Evolutionary conservation across 2,113 vertebrate species (phyloP).

Genomic region (Tachuris rubrigastra): DNA sequence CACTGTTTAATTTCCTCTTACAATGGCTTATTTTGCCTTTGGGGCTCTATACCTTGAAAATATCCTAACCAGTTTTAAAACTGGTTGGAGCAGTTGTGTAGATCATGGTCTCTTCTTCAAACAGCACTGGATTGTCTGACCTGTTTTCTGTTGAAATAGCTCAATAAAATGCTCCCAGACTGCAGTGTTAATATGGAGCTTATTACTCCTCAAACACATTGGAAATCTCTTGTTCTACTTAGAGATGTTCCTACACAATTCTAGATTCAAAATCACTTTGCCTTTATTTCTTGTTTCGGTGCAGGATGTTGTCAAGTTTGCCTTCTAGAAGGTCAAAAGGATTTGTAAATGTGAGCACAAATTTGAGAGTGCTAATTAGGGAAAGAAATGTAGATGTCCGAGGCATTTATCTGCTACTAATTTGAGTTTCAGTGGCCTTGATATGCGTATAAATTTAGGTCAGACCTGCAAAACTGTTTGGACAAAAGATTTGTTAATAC

Average conservation of each 20-base stretch:
- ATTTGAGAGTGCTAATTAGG: neutral
- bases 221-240: neutral
- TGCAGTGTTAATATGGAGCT: neutral
- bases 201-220: neutral
- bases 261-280: neutral
- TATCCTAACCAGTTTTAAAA: conserved; percentile 26
- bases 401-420: neutral
- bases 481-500: neutral
- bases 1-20: neutral
- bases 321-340: neutral
- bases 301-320: neutral
- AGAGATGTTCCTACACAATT: neutral
- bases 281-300: neutral
- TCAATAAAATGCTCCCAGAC: neutral
- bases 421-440: neutral
- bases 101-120: neutral
- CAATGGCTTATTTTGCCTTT: conserved; percentile 21
- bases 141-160: neutral
- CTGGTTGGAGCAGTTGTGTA: neutral
- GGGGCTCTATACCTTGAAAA: neutral
- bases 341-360: neutral
- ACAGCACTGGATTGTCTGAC: neutral
- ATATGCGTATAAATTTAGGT: neutral
- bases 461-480: neutral
- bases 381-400: neutral